Conservation (phyloP, 2,888 invertebrate species). For the Tetropium fuscum region DNA sequence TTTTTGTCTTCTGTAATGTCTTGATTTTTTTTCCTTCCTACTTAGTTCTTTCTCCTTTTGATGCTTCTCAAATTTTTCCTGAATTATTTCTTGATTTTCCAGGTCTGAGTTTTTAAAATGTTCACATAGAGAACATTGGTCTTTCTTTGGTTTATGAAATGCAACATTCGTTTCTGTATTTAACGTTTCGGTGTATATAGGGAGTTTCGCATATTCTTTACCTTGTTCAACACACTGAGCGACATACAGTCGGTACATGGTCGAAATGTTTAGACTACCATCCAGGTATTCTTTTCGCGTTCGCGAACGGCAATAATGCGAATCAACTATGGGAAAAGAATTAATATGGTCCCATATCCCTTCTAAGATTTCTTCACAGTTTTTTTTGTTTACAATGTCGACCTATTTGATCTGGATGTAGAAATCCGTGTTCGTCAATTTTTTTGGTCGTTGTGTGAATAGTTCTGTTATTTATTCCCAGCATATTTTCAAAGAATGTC, state of each 20-base stretch:
- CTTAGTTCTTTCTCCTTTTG: neutral
- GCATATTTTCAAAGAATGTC: neutral
- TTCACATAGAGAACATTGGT: constrained; percentile 8
- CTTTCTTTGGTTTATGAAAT: constrained; percentile 12
- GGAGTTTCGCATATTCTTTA: neutral
- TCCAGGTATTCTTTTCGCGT: neutral
- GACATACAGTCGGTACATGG: neutral
- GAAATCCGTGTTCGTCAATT: neutral
- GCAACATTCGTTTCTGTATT: constrained; percentile 6
- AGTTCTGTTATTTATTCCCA: neutral
- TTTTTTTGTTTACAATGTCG: neutral
- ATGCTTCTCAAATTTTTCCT: neutral
- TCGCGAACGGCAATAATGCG: neutral
- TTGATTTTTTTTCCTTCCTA: neutral
- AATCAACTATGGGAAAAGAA: neutral
- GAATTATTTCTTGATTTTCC: constrained; percentile 11
- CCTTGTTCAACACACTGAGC: neutral
- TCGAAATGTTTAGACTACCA: neutral
- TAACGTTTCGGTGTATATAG: neutral
- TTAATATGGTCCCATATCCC: neutral
- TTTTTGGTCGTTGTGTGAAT: constrained; percentile 2
- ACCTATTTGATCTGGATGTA: neutral
- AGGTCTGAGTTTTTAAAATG: neutral
- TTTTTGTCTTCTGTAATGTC: neutral
- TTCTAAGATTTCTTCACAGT: neutral